phyloP scores from a whole-genome alignment of 2,113 vertebrate species.

The Phoenicopterus ruber region DNA sequence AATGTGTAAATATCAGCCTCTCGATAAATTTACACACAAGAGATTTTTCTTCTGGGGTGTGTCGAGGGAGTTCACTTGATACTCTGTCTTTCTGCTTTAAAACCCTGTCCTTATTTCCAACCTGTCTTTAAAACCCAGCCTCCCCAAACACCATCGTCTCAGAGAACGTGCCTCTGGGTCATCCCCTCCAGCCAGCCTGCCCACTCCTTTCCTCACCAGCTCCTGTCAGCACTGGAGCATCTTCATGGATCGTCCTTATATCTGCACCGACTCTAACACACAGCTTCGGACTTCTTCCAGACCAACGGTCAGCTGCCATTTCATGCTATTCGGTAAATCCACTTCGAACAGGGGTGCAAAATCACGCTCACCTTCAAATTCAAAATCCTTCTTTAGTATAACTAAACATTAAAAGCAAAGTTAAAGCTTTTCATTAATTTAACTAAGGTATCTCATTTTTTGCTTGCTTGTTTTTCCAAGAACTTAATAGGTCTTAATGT shows the following conservation, averaged over 20 bases:
- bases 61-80: not conserved
- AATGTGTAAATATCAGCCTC: constrained; percentile 19
- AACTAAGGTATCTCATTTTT: not conserved
- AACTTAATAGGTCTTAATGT: not conserved
- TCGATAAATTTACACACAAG: not conserved
- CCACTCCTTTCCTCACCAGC: not conserved
- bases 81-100: not conserved
- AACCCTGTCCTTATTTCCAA: not conserved
- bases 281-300: not conserved
- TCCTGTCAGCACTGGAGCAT: not conserved
- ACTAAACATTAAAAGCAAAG: not conserved
- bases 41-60: not conserved
- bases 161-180: not conserved
- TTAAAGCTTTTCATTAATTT: not conserved
- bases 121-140: not conserved
- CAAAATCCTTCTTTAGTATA: not conserved
- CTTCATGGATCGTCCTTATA: not conserved
- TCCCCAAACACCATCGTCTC: not conserved
- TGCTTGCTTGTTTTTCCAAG: not conserved
- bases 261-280: accelerated
- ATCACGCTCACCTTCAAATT: not conserved
- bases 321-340: not conserved
- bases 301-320: not conserved
- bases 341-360: not conserved
- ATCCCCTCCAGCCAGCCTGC: not conserved